phyloP scores from a whole-genome alignment of 2,797 vertebrate genomes.

The Protonibea diacanthus region DNA sequence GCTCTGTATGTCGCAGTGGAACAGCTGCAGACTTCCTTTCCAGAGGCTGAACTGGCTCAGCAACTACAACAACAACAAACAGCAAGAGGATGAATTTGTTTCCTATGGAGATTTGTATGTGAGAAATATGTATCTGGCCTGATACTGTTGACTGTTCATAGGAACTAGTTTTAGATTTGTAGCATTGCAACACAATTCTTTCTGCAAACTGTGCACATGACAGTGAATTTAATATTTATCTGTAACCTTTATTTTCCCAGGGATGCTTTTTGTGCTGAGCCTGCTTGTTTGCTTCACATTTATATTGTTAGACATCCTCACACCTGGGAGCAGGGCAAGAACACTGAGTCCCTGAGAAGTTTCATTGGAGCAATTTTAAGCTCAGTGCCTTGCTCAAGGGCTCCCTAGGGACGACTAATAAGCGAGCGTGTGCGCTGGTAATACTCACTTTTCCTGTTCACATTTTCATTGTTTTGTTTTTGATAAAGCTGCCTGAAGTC shows the following conservation, averaged over 20 bases:
- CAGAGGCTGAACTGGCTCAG: neutral
- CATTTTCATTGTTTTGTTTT: neutral
- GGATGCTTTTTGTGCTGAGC: constrained; percentile 30
- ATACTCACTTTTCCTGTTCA: neutral
- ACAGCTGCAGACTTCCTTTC: neutral
- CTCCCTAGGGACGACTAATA: neutral
- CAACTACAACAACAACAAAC: neutral
- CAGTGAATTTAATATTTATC: neutral
- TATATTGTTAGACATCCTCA: neutral
- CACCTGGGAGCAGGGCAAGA: neutral
- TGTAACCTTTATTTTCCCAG: neutral
- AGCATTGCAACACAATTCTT: neutral
- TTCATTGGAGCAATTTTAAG: neutral
- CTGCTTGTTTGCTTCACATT: constrained; percentile 32
- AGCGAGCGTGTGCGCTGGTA: neutral
- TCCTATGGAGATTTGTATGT: neutral
- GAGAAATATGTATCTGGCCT: neutral
- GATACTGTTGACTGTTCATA: neutral
- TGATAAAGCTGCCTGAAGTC: neutral
- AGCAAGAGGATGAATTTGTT: neutral
- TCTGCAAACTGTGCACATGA: neutral
- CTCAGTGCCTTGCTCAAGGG: constrained; percentile 8
- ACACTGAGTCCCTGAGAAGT: neutral
- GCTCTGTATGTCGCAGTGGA: neutral
- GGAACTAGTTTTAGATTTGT: neutral